These are phyloP conservation scores for Jaculus jaculus DNA, from an alignment of 2,113 vertebrate genomes.

Conservation along the genomic window DNA sequence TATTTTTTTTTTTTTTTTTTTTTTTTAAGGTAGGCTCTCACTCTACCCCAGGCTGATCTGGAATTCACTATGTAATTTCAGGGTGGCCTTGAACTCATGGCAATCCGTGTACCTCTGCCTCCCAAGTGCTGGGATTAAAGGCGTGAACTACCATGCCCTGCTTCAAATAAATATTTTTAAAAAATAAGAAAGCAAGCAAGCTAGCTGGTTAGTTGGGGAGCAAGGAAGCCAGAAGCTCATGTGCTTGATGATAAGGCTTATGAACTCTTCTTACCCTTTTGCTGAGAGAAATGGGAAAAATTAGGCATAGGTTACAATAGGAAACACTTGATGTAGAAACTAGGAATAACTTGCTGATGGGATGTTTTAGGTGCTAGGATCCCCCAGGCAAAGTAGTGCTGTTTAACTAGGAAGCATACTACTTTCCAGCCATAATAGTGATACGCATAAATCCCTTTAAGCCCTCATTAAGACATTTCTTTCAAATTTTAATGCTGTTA, in stretches of 20 bases:
- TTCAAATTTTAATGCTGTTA: constrained; percentile 8
- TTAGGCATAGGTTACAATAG: not conserved
- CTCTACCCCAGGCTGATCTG: no score
- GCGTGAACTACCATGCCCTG: no score
- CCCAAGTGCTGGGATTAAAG: no score
- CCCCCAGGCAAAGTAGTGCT: not conserved
- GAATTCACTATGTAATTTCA: no score
- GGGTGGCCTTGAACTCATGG: no score
- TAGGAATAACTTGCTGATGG: not conserved
- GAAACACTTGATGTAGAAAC: constrained; percentile 17
- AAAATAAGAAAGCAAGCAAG: no score
- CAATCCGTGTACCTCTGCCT: no score
- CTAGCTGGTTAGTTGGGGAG: not conserved
- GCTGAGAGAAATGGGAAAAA: not conserved
- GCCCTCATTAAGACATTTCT: not conserved
- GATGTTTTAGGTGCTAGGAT: not conserved
- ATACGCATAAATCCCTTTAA: not conserved
- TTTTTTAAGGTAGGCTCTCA: no score
- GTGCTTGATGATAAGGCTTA: not conserved
- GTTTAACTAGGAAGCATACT: not conserved
- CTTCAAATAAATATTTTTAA: no score
- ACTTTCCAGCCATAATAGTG: not conserved
- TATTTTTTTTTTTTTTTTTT: no score
- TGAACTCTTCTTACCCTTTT: constrained; percentile 5
- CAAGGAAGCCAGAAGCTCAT: not conserved